Percentiles rank a stretch among this genome's conserved stretches.
These are phyloP conservation scores for Atractosteus spatula DNA, from an alignment of 2,113 vertebrate species.

Conservation along the genomic window DNA sequence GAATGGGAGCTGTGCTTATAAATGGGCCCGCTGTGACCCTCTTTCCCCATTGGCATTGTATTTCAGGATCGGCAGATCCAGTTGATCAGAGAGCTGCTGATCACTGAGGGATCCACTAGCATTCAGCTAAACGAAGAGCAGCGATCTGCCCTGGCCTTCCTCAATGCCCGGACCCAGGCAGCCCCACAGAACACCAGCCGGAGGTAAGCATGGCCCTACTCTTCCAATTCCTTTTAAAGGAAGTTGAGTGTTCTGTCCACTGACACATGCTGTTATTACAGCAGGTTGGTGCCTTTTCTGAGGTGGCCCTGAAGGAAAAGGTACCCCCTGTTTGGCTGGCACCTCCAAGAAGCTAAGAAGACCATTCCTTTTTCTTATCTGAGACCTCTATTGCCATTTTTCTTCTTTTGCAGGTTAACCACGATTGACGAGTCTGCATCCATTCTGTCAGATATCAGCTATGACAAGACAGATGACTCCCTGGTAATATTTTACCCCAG, in stretches of 20 bases:
- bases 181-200: constrained; percentile 69
- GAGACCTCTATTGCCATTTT: neutral
- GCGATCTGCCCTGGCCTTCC: constrained; percentile 87
- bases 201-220: constrained; percentile 57
- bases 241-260: no score
- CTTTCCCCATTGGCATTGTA: constrained; percentile 5
- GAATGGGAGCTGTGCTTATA: no score
- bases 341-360: no score
- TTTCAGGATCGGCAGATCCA: constrained; percentile 90
- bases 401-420: constrained; percentile 66
- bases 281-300: neutral
- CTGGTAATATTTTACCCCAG: constrained; percentile 65
- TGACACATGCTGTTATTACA: neutral
- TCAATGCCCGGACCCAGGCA: constrained; percentile 74
- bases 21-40: no score
- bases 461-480: constrained; percentile 95
- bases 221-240: no score
- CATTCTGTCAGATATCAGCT: constrained; percentile 96
- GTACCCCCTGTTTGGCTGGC: neutral
- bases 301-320: neutral
- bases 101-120: constrained; percentile 84
- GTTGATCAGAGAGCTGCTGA: constrained; percentile 90
- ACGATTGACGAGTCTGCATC: constrained; percentile 96
- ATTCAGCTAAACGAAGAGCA: constrained; percentile 95
- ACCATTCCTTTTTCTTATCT: neutral